Base-by-base conservation (phyloP, 2,888 invertebrate genomes). In the Tetanocera ferruginea region DNA sequence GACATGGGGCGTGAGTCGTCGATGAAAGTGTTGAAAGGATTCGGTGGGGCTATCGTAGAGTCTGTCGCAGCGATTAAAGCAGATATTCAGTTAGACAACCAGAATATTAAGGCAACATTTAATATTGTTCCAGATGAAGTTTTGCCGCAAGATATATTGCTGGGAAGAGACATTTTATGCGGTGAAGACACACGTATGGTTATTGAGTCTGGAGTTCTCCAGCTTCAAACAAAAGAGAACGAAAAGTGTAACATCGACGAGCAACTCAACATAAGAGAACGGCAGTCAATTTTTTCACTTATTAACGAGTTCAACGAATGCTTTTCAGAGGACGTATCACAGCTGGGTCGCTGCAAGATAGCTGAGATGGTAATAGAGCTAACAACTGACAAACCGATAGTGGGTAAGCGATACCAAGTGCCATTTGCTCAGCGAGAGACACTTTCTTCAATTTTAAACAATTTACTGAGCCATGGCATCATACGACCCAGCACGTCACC, bases 371-470 rank as follows among this genome's bases (percentile, higher is more conserved):
- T 75, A 3, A 80, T 80, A 11, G 52, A 64, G 6, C 74, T 81
- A 2, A 78, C 43, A 3, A 78, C 80, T 5, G 73, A 77, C 1
- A 60, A 78, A 14, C 78, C 79, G 60, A 76, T 82, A 9, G 37
- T 81, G 1, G 80, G 82, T 0, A 82, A 80, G 64, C 76, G 76
- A 19, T 82, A 81, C 43, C 80, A 81, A 28, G 79, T 81, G 0
- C 76, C 79, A 49, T 80, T 80, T 25, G 74, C 77, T 0, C 76
- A 76, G 49, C 14, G 80, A 19, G 52, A 67, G 62, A 76, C 23
- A 17, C 23, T 80, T 17, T 55, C 67, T 2, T 49, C 67, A 2
- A 78, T 79, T 1, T 55, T 79, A 14, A 73, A 76, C 6, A 79
- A 78, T 25, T 34, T 80, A 28, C 60, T 71, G 11, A 17, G 69